Percentiles rank a stretch among this genome's conserved stretches.
phyloP scores from a whole-genome alignment of 2,888 invertebrate species.

The Philereme transversata region DNA sequence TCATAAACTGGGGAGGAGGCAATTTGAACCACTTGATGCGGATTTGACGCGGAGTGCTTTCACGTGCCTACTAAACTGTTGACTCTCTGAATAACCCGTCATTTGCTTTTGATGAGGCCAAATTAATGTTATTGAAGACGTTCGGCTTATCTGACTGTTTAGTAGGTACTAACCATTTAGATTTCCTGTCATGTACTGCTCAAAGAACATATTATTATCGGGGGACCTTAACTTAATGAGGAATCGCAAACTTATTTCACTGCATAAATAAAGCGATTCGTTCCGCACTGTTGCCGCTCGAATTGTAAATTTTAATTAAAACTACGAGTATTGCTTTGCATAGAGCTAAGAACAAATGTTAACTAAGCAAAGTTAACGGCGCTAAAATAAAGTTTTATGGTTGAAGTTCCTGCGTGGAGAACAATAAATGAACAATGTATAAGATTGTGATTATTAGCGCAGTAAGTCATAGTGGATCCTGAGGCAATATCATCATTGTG shows the following conservation, averaged over 20 bases:
- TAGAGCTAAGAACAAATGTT: constrained; percentile 51
- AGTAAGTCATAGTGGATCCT: constrained; percentile 43
- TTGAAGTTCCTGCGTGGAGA: constrained; percentile 58
- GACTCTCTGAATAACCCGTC: constrained; percentile 67
- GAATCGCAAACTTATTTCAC: constrained; percentile 17
- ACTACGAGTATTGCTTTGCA: constrained; percentile 42
- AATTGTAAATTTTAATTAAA: constrained; percentile 52
- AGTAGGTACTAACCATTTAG: constrained; percentile 31
- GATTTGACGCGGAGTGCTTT: constrained; percentile 71
- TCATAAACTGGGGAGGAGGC: constrained; percentile 59
- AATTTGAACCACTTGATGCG: constrained; percentile 70
- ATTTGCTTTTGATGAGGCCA: constrained; percentile 65
- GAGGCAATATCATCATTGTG: constrained; percentile 15
- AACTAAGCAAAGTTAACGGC: constrained; percentile 51
- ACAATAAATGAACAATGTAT: constrained; percentile 63
- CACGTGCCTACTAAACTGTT: constrained; percentile 58
- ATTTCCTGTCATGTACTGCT: constrained; percentile 37
- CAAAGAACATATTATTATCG: constrained; percentile 27
- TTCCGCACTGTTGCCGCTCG: constrained; percentile 24
- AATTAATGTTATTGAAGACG: constrained; percentile 60
- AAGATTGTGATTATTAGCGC: constrained; percentile 53
- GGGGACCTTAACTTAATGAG: constrained; percentile 4
- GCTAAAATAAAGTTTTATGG: constrained; percentile 65
- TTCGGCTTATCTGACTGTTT: constrained; percentile 50
- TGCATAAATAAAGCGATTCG: constrained; percentile 23